Evolutionary conservation across 2,888 invertebrate genomes (phyloP).

Genomic region (Chrysolina haemoptera): DNA sequence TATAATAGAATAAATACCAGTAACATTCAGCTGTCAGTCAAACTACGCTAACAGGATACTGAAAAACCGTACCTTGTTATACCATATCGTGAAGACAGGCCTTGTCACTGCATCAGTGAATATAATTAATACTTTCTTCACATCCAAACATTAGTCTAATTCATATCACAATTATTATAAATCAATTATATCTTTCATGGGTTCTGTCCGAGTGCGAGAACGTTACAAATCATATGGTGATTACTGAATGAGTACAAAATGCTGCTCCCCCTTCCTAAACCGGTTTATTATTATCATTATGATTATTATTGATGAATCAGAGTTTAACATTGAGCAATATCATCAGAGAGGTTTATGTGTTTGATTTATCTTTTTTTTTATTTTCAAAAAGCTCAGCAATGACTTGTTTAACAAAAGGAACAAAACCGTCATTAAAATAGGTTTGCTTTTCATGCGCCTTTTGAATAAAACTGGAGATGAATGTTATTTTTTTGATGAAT

Average conservation of each 20-base stretch:
- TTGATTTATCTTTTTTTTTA: constrained; percentile 48
- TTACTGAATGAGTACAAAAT: constrained; percentile 69
- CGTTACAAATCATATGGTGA: constrained; percentile 66
- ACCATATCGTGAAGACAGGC: too few species aligned
- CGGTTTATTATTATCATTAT: constrained; percentile 64
- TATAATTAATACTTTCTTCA: background rate
- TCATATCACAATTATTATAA: constrained; percentile 15
- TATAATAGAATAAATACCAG: too few species aligned
- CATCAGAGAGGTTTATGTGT: constrained; percentile 63
- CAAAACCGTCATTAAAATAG: too few species aligned
- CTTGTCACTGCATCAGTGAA: too few species aligned
- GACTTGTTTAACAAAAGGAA: constrained; percentile 25
- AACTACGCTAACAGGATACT: too few species aligned
- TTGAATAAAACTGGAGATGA: too few species aligned
- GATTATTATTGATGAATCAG: constrained; percentile 65
- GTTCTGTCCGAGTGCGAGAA: constrained; percentile 45
- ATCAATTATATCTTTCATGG: constrained; percentile 33
- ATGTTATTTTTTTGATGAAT: too few species aligned
- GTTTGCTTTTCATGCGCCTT: too few species aligned
- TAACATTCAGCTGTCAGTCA: too few species aligned
- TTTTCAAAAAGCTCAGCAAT: constrained; percentile 40
- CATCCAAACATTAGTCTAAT: background rate
- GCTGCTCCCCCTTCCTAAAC: constrained; percentile 62
- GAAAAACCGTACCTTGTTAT: too few species aligned
- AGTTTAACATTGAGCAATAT: constrained; percentile 68